Evolutionary conservation across 2,113 vertebrate species (phyloP).

Genomic region (Gracilinanus agilis): DNA sequence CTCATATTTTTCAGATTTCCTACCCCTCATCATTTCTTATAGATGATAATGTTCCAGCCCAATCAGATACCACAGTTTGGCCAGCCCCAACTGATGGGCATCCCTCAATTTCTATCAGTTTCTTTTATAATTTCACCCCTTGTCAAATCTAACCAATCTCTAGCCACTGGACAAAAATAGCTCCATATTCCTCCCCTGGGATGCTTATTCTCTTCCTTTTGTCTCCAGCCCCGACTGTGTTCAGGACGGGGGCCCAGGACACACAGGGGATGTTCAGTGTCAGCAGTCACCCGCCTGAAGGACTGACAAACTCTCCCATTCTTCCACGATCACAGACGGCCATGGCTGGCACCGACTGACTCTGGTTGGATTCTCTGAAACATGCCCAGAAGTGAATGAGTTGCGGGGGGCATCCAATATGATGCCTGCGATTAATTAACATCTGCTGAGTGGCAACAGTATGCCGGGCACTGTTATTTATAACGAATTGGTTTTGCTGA

Average conservation of each 20-base stretch:
- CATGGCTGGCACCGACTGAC: conserved; percentile 7
- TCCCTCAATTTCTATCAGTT: neutral
- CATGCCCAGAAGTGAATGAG: conserved; percentile 14
- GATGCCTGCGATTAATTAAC: conserved; percentile 9
- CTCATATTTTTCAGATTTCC: neutral
- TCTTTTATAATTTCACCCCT: neutral
- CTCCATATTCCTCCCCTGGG: neutral
- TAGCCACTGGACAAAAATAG: neutral
- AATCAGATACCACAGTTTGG: neutral
- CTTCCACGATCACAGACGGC: neutral
- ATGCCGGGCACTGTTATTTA: neutral
- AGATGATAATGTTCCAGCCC: neutral
- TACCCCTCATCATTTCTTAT: neutral
- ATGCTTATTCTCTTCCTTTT: neutral
- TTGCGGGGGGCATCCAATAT: neutral
- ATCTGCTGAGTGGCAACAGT: conserved; percentile 12
- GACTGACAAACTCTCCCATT: neutral
- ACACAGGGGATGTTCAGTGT: neutral
- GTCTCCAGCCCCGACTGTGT: neutral
- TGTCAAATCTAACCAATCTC: neutral
- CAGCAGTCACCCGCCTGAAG: neutral
- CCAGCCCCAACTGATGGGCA: neutral
- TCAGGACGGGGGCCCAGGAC: neutral
- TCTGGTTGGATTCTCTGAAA: neutral
- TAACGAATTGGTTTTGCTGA: neutral